These are phyloP conservation scores for Vanessa tameamea DNA, from an alignment of 1,140 invertebrate species.

Conservation along the genomic window DNA sequence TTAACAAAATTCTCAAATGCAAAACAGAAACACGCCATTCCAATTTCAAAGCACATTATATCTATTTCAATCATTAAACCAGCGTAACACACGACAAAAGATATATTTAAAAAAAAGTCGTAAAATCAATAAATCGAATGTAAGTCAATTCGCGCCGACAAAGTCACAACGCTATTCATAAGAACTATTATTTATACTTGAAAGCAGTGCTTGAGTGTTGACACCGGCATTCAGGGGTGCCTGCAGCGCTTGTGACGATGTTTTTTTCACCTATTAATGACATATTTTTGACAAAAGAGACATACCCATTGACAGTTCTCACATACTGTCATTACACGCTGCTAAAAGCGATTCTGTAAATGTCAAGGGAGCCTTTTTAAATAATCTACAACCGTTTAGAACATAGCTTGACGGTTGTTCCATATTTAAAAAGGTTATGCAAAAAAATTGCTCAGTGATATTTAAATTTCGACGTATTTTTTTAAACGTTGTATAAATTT, in stretches of 20 bases:
- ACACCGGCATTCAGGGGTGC: slow-evolving; percentile 71
- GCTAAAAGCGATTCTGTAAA: slow-evolving; percentile 54
- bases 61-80: slow-evolving; percentile 28
- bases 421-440: slow-evolving; percentile 24
- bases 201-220: slow-evolving; percentile 69
- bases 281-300: slow-evolving; percentile 71
- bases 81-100: slow-evolving; percentile 16
- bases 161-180: slow-evolving; percentile 53
- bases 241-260: slow-evolving; percentile 54
- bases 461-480: background rate
- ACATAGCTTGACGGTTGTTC: background rate
- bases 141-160: slow-evolving; percentile 67
- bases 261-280: slow-evolving; percentile 73
- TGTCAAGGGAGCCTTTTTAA: slow-evolving; percentile 29
- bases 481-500: too few relatives aligned
- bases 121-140: slow-evolving; percentile 64
- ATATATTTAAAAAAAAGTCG: slow-evolving; percentile 29
- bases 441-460: slow-evolving; percentile 7
- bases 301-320: slow-evolving; percentile 73
- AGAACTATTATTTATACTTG: slow-evolving; percentile 75
- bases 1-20: too few relatives aligned
- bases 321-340: slow-evolving; percentile 74
- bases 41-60: background rate
- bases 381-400: too few relatives aligned
- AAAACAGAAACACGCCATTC: background rate